Percentiles rank a stretch among this genome's conserved stretches.
These are phyloP conservation scores for Scarus forsteni DNA, from an alignment of 2,797 vertebrate species.

Conservation along the genomic window DNA sequence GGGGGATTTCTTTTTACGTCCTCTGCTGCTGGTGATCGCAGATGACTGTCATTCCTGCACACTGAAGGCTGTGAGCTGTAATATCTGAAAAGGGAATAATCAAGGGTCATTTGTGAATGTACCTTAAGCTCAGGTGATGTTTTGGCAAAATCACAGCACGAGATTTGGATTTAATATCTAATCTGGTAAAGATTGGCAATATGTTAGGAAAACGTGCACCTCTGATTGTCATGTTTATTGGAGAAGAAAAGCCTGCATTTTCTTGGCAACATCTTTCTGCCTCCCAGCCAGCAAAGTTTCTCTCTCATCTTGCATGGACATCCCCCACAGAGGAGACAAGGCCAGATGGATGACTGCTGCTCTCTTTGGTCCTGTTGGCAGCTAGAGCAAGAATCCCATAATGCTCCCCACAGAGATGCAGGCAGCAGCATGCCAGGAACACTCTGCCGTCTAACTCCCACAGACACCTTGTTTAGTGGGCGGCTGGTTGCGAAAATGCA, in stretches of 20 bases:
- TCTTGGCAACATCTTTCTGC: slow-evolving; percentile 40
- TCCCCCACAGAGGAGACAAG: slow-evolving; percentile 61
- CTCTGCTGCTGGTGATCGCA: slow-evolving; percentile 11
- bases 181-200: slow-evolving; percentile 30
- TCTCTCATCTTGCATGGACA: slow-evolving; percentile 59
- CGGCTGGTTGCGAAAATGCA: slow-evolving; percentile 60
- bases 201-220: slow-evolving; percentile 22
- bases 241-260: slow-evolving; percentile 22
- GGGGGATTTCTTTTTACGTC: slow-evolving; percentile 14
- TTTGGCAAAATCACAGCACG: slow-evolving; percentile 10
- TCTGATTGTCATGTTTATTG: slow-evolving; percentile 43
- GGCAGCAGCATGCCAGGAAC: slow-evolving; percentile 72
- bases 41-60: slow-evolving; percentile 9
- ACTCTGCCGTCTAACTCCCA: slow-evolving; percentile 72
- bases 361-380: slow-evolving; percentile 78
- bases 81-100: slow-evolving; percentile 19
- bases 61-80: slow-evolving; percentile 5
- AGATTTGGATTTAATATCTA: slow-evolving; percentile 17
- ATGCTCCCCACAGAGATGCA: slow-evolving; percentile 64
- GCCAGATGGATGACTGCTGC: slow-evolving; percentile 80
- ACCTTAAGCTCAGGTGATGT: not conserved
- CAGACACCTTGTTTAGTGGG: slow-evolving; percentile 78
- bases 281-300: slow-evolving; percentile 64
- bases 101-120: slow-evolving; percentile 14
- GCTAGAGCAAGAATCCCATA: slow-evolving; percentile 63